phyloP scores from a whole-genome alignment of 2,888 invertebrate genomes.

The Cerceris ruficornis region DNA sequence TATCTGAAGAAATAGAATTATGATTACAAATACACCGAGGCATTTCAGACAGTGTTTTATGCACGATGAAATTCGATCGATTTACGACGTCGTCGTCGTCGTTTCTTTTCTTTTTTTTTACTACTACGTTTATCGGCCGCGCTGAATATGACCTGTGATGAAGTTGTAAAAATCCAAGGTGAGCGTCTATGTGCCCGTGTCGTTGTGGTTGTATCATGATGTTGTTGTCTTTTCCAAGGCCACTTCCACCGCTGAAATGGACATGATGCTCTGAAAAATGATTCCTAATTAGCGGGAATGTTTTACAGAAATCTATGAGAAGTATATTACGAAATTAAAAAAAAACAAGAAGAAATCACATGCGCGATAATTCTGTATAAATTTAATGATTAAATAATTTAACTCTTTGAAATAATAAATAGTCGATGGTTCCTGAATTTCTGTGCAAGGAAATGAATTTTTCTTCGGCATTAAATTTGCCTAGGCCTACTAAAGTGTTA shows the following conservation, averaged over 20 bases:
- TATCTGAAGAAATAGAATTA: conserved; percentile 64
- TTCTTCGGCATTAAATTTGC: too few species aligned
- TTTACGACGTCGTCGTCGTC: not conserved
- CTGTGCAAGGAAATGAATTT: too few species aligned
- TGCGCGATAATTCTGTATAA: too few species aligned
- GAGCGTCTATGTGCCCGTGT: conserved; percentile 76
- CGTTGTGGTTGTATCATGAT: conserved; percentile 78
- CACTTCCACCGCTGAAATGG: conserved; percentile 77
- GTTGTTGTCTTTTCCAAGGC: conserved; percentile 75
- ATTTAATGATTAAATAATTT: too few species aligned
- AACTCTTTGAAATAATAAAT: too few species aligned
- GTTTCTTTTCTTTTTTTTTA: not conserved
- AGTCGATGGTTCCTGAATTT: too few species aligned
- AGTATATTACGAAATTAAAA: not conserved
- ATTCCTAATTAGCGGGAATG: conserved; percentile 1
- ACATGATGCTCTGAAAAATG: conserved; percentile 74
- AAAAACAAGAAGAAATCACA: too few species aligned
- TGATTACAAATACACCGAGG: conserved; percentile 1
- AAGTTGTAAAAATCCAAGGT: conserved; percentile 76
- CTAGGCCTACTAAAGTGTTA: too few species aligned
- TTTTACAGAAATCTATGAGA: not conserved
- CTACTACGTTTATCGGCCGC: not conserved
- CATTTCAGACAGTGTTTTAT: not conserved
- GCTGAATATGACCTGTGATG: conserved; percentile 70
- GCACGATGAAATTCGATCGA: not conserved